phyloP scores from a whole-genome alignment of 2,113 vertebrate genomes.

The human region DNA sequence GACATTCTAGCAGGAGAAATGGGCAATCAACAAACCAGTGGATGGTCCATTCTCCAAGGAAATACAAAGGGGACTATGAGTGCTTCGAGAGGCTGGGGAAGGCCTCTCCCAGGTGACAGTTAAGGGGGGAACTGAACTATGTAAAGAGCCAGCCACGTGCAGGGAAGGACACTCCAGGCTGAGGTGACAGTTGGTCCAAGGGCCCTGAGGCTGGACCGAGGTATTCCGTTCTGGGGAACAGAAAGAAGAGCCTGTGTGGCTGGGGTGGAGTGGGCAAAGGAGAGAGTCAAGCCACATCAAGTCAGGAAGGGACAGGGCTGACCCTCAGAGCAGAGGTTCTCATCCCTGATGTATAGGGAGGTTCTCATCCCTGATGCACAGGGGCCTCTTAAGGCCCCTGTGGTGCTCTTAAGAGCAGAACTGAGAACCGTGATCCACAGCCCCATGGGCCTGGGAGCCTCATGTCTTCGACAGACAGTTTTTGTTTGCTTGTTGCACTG shows the following conservation, averaged over 20 bases:
- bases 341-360: not conserved
- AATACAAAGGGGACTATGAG: not conserved
- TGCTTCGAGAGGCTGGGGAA: not conserved
- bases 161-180: not conserved
- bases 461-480: not conserved
- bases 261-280: not conserved
- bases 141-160: not conserved
- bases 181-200: not conserved
- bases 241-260: not conserved
- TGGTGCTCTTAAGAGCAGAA: not conserved
- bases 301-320: not conserved
- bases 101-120: not conserved
- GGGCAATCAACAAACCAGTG: not conserved
- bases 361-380: not conserved
- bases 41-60: not conserved
- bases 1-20: not conserved
- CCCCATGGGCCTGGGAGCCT: not conserved
- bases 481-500: not conserved
- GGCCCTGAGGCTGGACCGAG: not conserved
- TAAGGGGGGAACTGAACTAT: not conserved
- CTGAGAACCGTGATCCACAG: not conserved
- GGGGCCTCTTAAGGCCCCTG: not conserved
- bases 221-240: not conserved
- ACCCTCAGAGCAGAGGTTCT: not conserved
- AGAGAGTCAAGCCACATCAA: accelerated